Evolutionary conservation across 2,797 vertebrate species (phyloP).

Genomic region (Sparidentex hasta): DNA sequence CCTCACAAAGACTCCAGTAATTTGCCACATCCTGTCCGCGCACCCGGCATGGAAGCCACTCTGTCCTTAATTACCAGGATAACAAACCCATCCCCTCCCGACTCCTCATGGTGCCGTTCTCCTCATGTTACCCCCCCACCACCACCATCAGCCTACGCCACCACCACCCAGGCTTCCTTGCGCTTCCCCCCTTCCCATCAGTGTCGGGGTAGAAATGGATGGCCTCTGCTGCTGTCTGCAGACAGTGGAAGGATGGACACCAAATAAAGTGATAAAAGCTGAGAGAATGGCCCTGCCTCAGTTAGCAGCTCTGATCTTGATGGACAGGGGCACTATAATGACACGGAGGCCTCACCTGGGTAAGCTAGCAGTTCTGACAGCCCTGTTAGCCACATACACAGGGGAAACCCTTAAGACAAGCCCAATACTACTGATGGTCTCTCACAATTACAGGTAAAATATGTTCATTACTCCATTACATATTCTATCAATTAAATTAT

Average conservation of each 20-base stretch:
- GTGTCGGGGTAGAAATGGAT: constrained; percentile 73
- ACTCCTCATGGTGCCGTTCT: constrained; percentile 75
- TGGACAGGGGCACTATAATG: constrained; percentile 77
- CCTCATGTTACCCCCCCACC: constrained; percentile 58
- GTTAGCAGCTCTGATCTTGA: constrained; percentile 78
- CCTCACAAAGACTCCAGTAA: constrained; percentile 91
- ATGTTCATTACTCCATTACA: constrained; percentile 25
- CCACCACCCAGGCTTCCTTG: constrained; percentile 67
- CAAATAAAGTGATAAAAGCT: constrained; percentile 80
- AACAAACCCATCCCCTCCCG: constrained; percentile 88
- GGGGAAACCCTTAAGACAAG: constrained; percentile 49
- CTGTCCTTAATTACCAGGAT: constrained; percentile 93
- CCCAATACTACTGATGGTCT: constrained; percentile 33
- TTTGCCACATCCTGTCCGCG: constrained; percentile 91
- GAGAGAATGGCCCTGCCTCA: constrained; percentile 74
- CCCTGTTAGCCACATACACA: constrained; percentile 61
- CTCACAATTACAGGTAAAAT: constrained; percentile 32
- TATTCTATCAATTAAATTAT: constrained; percentile 1
- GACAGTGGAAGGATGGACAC: constrained; percentile 77
- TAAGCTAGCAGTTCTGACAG: constrained; percentile 79
- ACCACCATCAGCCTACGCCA: constrained; percentile 41
- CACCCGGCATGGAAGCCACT: constrained; percentile 88
- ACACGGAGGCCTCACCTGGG: constrained; percentile 78
- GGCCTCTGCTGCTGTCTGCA: constrained; percentile 69
- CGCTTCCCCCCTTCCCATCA: constrained; percentile 72